Evolutionary conservation across 2,888 invertebrate species (phyloP), one percentile per base, ranked within the genome.

Genomic region (Zhengitettix transpicula): DNA sequence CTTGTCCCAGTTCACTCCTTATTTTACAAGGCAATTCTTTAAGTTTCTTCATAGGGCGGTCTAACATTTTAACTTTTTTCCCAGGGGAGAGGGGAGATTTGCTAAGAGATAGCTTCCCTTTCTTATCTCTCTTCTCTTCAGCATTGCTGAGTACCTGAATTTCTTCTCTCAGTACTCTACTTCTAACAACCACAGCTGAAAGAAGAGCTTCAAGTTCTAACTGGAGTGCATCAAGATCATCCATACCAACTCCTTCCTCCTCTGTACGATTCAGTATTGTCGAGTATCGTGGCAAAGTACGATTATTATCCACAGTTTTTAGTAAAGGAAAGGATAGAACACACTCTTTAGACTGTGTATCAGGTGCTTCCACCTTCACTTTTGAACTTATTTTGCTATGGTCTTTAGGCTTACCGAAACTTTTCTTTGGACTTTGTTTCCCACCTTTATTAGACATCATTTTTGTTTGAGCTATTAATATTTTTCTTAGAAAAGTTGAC

Each of bases 151-250:
- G 58, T 7, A 64, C 42, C 16, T 59, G 55, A 17, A 65, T 62
- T 65, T 77, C 75, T 55, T 68, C 68, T 17, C 52, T 85, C n/a
- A 95, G 79, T 62, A 84, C 82, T 65, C 90, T 79, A 65, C 85
- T 80, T 60, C 94, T 78, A 15, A 91, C 81, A 0, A 90, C 90
- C 58, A 88, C 87, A 57, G 86, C 86, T 0, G 90, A 88, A 40
- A 95, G 77, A 57, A 95, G 75, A 28, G 85, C 84, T 73, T 96
- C 95, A 57, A 95, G 73, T 71, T 96, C 95, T 57, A 86, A 74
- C 71, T 96, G 95, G 11, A 96, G 75, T 1, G 82, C 80, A 71
- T 95, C 93, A 56, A 95, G 75, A 70, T 96, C 94, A 67, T 95
- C 94, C 77, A 92, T 86, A 16, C 84, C 85, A 62, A 94, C 81